A percentile compares a stretch with the other conserved stretches of the same genome.
phyloP scores from a whole-genome alignment of 2,888 invertebrate genomes.

The Perizoma affinitatum region DNA sequence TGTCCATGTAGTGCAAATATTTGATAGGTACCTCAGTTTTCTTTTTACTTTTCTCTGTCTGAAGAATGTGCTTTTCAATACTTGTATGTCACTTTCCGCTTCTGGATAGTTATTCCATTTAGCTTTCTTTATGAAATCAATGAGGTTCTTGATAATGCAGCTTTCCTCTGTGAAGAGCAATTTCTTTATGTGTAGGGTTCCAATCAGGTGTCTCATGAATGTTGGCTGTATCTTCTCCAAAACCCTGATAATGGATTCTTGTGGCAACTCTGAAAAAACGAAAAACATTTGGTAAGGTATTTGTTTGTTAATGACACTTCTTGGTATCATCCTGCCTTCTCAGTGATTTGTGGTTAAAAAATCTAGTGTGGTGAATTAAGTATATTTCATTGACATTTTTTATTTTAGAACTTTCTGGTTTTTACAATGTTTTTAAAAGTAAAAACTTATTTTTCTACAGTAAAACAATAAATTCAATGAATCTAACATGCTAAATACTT shows the following conservation, averaged over 20 bases:
- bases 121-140: slow-evolving; percentile 52
- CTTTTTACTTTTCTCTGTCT: slow-evolving; percentile 48
- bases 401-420: too few relatives aligned
- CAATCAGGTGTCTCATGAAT: slow-evolving; percentile 65
- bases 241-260: slow-evolving; percentile 57
- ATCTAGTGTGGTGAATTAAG: too few relatives aligned
- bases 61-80: slow-evolving; percentile 41
- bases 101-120: slow-evolving; percentile 53
- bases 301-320: too few relatives aligned
- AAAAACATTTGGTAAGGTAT: not conserved
- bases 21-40: slow-evolving; percentile 46
- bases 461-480: too few relatives aligned
- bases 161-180: slow-evolving; percentile 51
- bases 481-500: too few relatives aligned
- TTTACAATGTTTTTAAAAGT: too few relatives aligned
- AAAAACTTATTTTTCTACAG: too few relatives aligned
- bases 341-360: too few relatives aligned
- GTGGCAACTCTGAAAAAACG: slow-evolving; percentile 63
- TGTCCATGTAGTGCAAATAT: slow-evolving; percentile 41
- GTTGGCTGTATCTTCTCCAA: slow-evolving; percentile 66
- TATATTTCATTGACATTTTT: too few relatives aligned
- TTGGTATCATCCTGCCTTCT: too few relatives aligned
- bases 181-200: slow-evolving; percentile 52
- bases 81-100: slow-evolving; percentile 40
- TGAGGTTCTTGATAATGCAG: slow-evolving; percentile 57